Percentiles rank a stretch among this genome's conserved stretches.
These are phyloP conservation scores for Helleia helle DNA, from an alignment of 2,888 invertebrate species.

Conservation along the genomic window DNA sequence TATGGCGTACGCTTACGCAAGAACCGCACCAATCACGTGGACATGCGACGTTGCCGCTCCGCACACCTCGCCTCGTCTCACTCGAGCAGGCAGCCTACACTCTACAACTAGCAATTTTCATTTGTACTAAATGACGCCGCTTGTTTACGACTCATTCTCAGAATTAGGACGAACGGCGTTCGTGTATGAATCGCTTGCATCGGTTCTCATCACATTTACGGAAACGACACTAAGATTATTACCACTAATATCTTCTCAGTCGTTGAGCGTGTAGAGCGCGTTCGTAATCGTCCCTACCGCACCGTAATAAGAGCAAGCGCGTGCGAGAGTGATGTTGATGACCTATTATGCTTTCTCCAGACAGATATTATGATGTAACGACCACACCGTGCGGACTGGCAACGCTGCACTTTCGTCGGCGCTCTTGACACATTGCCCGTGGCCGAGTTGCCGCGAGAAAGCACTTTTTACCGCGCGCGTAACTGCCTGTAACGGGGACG, in stretches of 20 bases:
- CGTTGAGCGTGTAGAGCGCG: not conserved
- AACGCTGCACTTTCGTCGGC: slow-evolving; percentile 68
- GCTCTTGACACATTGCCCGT: slow-evolving; percentile 74
- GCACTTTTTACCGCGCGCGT: slow-evolving; percentile 68
- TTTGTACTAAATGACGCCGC: slow-evolving; percentile 63
- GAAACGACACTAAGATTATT: slow-evolving; percentile 19
- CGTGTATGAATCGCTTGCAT: slow-evolving; percentile 28
- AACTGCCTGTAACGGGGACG: slow-evolving; percentile 55
- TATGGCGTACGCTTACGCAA: slow-evolving; percentile 71
- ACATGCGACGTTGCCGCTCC: slow-evolving; percentile 60
- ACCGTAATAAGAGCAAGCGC: slow-evolving; percentile 13
- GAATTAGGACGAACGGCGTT: slow-evolving; percentile 49
- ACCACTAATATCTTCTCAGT: slow-evolving; percentile 1
- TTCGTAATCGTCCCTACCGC: not conserved
- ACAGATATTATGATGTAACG: slow-evolving; percentile 65
- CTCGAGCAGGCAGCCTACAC: slow-evolving; percentile 46
- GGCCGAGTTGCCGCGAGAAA: slow-evolving; percentile 71
- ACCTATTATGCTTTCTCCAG: slow-evolving; percentile 65
- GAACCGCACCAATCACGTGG: slow-evolving; percentile 66
- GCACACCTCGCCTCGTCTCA: slow-evolving; percentile 42
- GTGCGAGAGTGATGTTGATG: slow-evolving; percentile 44
- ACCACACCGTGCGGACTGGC: slow-evolving; percentile 35
- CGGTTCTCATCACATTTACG: slow-evolving; percentile 27
- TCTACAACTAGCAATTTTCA: slow-evolving; percentile 57
- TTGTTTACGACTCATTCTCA: slow-evolving; percentile 56